These are phyloP conservation scores for Triplophysa tibetana DNA, from an alignment of 2,113 vertebrate species.

Conservation along the genomic window DNA sequence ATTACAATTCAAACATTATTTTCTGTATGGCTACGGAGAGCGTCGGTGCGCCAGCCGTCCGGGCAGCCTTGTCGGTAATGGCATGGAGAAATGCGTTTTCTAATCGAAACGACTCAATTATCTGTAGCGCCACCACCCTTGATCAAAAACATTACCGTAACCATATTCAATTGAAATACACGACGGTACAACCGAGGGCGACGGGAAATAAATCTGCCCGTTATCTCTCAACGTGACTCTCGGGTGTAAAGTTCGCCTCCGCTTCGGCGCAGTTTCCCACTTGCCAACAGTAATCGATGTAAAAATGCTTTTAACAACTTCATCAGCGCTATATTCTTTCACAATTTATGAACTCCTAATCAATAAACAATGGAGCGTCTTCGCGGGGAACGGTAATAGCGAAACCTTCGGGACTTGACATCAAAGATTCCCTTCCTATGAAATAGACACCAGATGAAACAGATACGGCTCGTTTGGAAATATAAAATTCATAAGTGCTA, in stretches of 20 bases:
- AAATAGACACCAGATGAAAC: slow-evolving; percentile 53
- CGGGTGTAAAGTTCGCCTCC: slow-evolving; percentile 39
- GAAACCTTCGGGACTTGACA: slow-evolving; percentile 59
- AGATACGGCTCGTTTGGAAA: slow-evolving; percentile 64
- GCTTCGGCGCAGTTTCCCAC: slow-evolving; percentile 44
- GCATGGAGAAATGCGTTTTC: slow-evolving; percentile 50
- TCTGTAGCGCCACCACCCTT: slow-evolving; percentile 39
- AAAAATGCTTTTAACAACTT: slow-evolving; percentile 69
- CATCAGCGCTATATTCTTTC: slow-evolving; percentile 67
- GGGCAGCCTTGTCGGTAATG: slow-evolving; percentile 45
- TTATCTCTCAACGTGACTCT: slow-evolving; percentile 41
- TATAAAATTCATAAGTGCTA: slow-evolving; percentile 56
- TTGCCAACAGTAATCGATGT: slow-evolving; percentile 71
- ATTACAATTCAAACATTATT: slow-evolving; percentile 62
- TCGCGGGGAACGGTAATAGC: slow-evolving; percentile 62
- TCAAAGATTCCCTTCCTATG: slow-evolving; percentile 57
- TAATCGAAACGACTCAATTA: slow-evolving; percentile 60
- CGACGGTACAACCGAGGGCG: slow-evolving; percentile 37
- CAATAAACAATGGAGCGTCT: slow-evolving; percentile 71
- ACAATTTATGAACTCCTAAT: slow-evolving; percentile 71
- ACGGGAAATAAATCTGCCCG: slow-evolving; percentile 47
- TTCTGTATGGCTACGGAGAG: slow-evolving; percentile 38
- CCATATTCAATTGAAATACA: slow-evolving; percentile 53
- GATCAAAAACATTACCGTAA: slow-evolving; percentile 56
- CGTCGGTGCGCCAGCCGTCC: slow-evolving; percentile 1